Conservation (phyloP, 2,888 invertebrate species). For the Blomia tropicalis region DNA sequence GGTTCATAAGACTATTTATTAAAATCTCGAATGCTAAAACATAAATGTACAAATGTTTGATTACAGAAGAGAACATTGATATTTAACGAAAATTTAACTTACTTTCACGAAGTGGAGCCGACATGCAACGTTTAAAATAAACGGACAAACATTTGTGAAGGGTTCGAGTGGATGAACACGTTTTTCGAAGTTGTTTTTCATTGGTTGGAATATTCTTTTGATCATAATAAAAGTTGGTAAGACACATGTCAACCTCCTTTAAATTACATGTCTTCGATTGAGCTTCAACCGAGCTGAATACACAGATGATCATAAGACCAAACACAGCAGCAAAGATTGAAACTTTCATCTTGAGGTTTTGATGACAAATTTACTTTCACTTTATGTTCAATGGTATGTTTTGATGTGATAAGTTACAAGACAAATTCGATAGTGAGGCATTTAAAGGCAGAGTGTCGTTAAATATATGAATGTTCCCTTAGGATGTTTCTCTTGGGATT, state of each 20-base stretch:
- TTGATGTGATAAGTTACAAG: not conserved
- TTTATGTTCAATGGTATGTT: too few species aligned
- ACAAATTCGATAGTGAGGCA: too few species aligned
- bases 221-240: conserved; percentile 10
- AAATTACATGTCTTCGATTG: not conserved
- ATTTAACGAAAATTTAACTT: not conserved
- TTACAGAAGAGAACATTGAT: not conserved
- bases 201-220: not conserved
- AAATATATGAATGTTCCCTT: too few species aligned
- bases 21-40: not conserved
- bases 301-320: not conserved
- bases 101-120: not conserved
- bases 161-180: not conserved
- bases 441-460: too few species aligned
- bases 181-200: not conserved
- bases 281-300: not conserved
- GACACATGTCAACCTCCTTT: not conserved
- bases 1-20: not conserved
- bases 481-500: too few species aligned
- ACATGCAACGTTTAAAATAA: not conserved
- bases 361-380: too few species aligned
- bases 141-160: not conserved
- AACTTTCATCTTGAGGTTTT: not conserved
- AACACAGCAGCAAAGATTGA: not conserved
- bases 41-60: not conserved